Conservation (phyloP, 1,140 invertebrate species). For the Atta colombica region DNA sequence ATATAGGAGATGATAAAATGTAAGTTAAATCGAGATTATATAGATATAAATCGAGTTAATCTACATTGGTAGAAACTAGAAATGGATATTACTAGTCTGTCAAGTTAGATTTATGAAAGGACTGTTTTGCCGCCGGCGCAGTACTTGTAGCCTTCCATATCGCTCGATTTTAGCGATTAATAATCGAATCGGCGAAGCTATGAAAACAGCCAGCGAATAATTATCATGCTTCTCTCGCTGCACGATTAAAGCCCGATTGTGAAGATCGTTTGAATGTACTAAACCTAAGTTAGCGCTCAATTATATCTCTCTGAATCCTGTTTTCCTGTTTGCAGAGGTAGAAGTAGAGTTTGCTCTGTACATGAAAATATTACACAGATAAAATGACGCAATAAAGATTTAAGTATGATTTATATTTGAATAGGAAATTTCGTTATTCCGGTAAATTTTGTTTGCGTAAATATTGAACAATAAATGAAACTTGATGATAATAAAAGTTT, state of each 20-base stretch:
- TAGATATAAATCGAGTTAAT: too few species aligned
- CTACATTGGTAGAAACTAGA: too few species aligned
- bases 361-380: not conserved
- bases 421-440: not conserved
- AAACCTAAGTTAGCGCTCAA: not conserved
- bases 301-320: not conserved
- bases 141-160: not conserved
- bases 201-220: constrained; percentile 13
- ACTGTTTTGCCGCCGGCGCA: not conserved
- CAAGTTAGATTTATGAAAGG: constrained; percentile 53
- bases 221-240: constrained; percentile 1
- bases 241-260: constrained; percentile 15
- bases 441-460: not conserved
- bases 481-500: not conserved
- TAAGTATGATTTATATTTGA: constrained; percentile 3
- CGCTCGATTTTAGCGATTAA: constrained; percentile 31
- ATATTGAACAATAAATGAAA: not conserved
- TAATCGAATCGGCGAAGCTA: constrained; percentile 1
- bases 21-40: too few species aligned
- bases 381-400: not conserved
- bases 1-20: too few species aligned
- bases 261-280: not conserved
- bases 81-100: constrained; percentile 22
- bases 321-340: not conserved
- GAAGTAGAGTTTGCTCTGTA: not conserved